Percentiles rank a stretch among this genome's conserved stretches.
phyloP scores from a whole-genome alignment of 1,140 invertebrate genomes.

The Zelostemma sp. region DNA sequence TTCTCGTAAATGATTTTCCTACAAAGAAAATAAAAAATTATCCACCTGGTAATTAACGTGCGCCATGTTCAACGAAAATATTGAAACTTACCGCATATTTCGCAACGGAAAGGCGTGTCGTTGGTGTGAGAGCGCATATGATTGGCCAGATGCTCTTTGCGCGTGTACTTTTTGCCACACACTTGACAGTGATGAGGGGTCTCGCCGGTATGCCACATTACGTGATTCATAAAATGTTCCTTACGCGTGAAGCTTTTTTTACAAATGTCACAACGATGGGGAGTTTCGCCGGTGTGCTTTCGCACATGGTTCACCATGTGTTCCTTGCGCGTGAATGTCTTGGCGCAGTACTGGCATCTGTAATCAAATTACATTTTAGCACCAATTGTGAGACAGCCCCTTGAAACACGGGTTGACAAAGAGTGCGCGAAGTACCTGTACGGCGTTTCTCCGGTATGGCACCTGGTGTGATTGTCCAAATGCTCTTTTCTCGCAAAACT shows the following conservation, averaged over 20 bases:
- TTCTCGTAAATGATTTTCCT: constrained; percentile 87
- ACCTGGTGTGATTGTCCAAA: constrained; percentile 77
- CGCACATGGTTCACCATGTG: constrained; percentile 84
- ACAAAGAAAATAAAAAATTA: neutral
- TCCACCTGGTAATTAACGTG: no score
- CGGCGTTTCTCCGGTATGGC: constrained; percentile 80
- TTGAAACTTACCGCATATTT: constrained; percentile 78
- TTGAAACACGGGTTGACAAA: no score
- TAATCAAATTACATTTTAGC: no score
- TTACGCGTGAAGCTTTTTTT: constrained; percentile 87
- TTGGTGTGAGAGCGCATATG: constrained; percentile 87
- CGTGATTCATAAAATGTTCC: constrained; percentile 92
- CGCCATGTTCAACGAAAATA: no score
- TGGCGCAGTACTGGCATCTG: constrained; percentile 76
- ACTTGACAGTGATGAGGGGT: constrained; percentile 87
- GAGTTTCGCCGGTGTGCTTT: constrained; percentile 81
- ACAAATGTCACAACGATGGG: constrained; percentile 76
- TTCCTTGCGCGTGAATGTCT: constrained; percentile 83
- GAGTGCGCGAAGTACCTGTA: no score
- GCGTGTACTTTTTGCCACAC: constrained; percentile 83
- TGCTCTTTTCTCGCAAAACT: constrained; percentile 87
- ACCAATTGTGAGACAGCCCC: no score
- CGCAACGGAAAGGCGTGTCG: constrained; percentile 83
- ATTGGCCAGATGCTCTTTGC: constrained; percentile 82
- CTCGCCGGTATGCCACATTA: constrained; percentile 82